Percentiles rank a stretch among this genome's conserved stretches.
phyloP scores from a whole-genome alignment of 2,113 vertebrate genomes.

The Alosa alosa region DNA sequence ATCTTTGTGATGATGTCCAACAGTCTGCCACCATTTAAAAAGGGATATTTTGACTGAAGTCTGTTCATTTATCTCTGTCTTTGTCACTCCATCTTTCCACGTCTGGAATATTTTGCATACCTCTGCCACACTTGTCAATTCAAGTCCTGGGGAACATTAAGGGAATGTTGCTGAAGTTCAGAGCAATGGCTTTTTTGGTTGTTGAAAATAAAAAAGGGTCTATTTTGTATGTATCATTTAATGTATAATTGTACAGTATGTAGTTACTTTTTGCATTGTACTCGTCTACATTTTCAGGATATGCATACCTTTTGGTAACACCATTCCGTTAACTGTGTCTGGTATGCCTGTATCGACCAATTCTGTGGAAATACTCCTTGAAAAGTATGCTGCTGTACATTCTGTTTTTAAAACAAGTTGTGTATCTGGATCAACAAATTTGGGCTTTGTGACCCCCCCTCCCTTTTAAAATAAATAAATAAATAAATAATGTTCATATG shows the following conservation, averaged over 20 bases:
- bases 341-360: not conserved
- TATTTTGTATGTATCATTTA: not conserved
- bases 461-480: too few relatives aligned
- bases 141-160: conserved; percentile 7
- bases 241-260: not conserved
- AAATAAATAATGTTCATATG: too few relatives aligned
- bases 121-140: conserved; percentile 1
- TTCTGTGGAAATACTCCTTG: not conserved
- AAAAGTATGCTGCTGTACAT: not conserved
- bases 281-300: not conserved
- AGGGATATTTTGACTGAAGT: conserved; percentile 13
- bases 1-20: not conserved
- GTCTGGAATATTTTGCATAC: conserved; percentile 3
- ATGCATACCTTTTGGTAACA: not conserved
- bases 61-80: not conserved
- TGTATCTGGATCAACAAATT: not conserved
- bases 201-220: not conserved
- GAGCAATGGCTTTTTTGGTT: not conserved
- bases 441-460: not conserved
- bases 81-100: not conserved
- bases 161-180: conserved; percentile 15
- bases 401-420: not conserved
- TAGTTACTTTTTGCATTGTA: not conserved
- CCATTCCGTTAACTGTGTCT: not conserved
- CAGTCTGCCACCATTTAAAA: not conserved